A percentile compares a stretch with the other conserved stretches of the same genome.
phyloP scores from a whole-genome alignment of 1,140 invertebrate species.

The Andrena cerasifolii region DNA sequence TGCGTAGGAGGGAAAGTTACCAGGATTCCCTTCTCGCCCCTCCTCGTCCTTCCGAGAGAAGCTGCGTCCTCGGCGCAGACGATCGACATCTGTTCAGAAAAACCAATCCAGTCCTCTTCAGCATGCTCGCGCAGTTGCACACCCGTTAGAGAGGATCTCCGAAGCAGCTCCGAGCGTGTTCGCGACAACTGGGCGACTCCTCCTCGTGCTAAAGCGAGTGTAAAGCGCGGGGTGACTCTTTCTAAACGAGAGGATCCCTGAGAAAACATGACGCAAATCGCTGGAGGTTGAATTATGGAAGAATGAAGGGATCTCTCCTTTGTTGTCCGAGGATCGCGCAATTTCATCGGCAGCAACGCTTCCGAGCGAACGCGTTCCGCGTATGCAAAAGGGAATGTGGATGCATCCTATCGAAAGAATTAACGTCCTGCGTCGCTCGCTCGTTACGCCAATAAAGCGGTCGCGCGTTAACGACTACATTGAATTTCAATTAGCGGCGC shows the following conservation, averaged over 20 bases:
- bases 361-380: too few relatives aligned
- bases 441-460: background rate
- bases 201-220: too few relatives aligned
- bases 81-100: slow-evolving; percentile 56
- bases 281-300: background rate
- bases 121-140: slow-evolving; percentile 8
- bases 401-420: too few relatives aligned
- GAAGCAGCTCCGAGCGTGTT: too few relatives aligned
- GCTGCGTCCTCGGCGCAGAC: slow-evolving; percentile 43
- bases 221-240: too few relatives aligned
- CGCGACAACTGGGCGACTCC: too few relatives aligned
- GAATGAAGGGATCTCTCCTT: background rate
- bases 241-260: background rate
- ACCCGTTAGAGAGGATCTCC: slow-evolving; percentile 4
- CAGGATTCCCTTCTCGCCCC: slow-evolving; percentile 1
- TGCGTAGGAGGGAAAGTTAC: slow-evolving; percentile 79
- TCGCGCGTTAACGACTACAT: background rate
- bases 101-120: slow-evolving; percentile 16
- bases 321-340: too few relatives aligned
- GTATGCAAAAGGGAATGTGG: too few relatives aligned
- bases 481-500: background rate
- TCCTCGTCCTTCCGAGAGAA: slow-evolving; percentile 37
- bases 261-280: background rate
- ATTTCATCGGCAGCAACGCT: background rate
- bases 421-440: too few relatives aligned